Evolutionary conservation across 2,797 vertebrate species (phyloP), one percentile per base, ranked within the genome.

Genomic region (Craterocephalus amniculus): DNA sequence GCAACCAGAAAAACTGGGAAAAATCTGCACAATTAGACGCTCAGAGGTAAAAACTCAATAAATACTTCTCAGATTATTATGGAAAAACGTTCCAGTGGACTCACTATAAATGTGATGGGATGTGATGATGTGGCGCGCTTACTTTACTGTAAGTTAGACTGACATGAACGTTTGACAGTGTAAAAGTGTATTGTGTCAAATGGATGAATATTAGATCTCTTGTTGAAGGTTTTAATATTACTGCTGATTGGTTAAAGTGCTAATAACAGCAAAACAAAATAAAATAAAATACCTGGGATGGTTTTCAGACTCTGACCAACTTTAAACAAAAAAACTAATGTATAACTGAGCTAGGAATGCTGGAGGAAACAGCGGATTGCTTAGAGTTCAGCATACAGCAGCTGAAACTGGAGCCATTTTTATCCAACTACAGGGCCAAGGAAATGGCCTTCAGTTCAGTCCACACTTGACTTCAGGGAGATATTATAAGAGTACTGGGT

Each of bases 71-170:
- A 58, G 65, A 59, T 52, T 43, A 68, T 72, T 79, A 70, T 64
- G 64, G 6, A 43, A 63, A 77, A 67, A 62, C 69, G 75, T 56
- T 76, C 70, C 60, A 36, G 63, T 49, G 64, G 67, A 70, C 56
- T 72, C 60, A 36, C 48, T 45, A 26, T 58, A 48, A 49, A 62
- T 60, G 1, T 66, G 81, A 81, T 65, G 66, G 40, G 55, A 31
- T 31, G 29, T 31, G 29, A 22, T 22, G 1, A 49, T 2, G 22
- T 11, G 20, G 45, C 4, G 9, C 22, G 45, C 9, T 49, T 49
- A 11, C 8, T 49, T 22, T 10, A 11, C 8, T 49, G 10, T 10
- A 49, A 49, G 9, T 22, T n/a, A 48, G 20, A 48, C n/a, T 48
- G 20, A 48, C 4, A 6, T 20, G 16, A 45, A 45, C 13, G 9